Conservation (phyloP, 2,113 vertebrate species). For the Copsychus sechellarum region DNA sequence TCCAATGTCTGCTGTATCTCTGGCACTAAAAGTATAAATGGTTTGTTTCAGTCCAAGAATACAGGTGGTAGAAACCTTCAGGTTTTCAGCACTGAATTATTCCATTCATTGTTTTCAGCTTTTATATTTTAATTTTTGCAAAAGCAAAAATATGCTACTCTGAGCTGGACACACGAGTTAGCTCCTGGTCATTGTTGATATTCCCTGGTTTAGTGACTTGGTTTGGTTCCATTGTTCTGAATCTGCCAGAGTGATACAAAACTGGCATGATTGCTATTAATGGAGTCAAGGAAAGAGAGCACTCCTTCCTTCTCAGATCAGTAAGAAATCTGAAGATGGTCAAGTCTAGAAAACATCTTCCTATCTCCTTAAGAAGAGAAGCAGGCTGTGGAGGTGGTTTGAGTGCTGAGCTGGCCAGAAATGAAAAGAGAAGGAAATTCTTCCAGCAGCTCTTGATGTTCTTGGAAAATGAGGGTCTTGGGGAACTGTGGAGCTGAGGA, state of each 20-base stretch:
- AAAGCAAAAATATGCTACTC: background rate
- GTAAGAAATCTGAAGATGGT: background rate
- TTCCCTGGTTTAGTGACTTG: background rate
- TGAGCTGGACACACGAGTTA: background rate
- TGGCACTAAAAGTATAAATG: background rate
- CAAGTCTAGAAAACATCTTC: background rate
- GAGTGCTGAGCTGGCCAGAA: background rate
- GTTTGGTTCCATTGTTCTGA: background rate
- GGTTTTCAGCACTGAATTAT: background rate
- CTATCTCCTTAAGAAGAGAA: background rate
- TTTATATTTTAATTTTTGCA: background rate
- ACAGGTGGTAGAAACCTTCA: background rate
- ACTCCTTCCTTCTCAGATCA: background rate
- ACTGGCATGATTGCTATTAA: background rate
- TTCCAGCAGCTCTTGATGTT: background rate
- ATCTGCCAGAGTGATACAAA: background rate
- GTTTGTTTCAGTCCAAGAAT: background rate
- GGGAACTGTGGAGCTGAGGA: background rate
- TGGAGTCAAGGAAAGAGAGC: background rate
- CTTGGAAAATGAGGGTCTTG: background rate
- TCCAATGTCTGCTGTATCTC: background rate
- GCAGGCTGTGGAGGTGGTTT: background rate
- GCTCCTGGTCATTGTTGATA: background rate
- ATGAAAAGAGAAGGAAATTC: background rate
- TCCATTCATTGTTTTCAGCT: conserved; percentile 1